Percentiles rank a stretch among this genome's conserved stretches.
phyloP scores from a whole-genome alignment of 2,888 invertebrate species.

The Meloe dianella region DNA sequence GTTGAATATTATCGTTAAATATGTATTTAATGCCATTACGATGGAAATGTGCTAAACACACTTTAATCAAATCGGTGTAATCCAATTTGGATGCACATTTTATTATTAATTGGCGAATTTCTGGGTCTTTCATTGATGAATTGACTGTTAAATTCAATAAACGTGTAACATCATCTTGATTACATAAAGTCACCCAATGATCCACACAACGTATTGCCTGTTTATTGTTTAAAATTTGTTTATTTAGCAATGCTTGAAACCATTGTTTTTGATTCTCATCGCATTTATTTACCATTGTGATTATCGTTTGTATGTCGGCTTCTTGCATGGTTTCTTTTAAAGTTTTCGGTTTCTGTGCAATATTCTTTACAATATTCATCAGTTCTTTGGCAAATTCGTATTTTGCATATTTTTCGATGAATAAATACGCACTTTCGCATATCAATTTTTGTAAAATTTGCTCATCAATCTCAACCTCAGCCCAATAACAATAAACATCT shows the following conservation, averaged over 20 bases:
- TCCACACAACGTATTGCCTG: constrained; percentile 46
- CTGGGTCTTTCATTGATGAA: constrained; percentile 32
- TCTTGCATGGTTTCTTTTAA: constrained; percentile 48
- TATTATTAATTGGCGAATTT: constrained; percentile 43
- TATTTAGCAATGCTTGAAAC: constrained; percentile 52
- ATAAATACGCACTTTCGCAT: constrained; percentile 48
- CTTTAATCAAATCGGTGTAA: constrained; percentile 39
- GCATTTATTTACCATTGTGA: constrained; percentile 47
- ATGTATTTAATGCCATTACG: constrained; percentile 42
- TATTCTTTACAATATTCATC: constrained; percentile 45
- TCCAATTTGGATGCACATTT: constrained; percentile 49
- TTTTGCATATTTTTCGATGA: constrained; percentile 50
- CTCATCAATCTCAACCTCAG: constrained; percentile 49
- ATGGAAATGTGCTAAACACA: constrained; percentile 46
- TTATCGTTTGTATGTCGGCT: constrained; percentile 48
- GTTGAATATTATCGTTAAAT: constrained; percentile 39
- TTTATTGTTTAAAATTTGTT: constrained; percentile 45
- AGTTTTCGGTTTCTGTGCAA: constrained; percentile 53
- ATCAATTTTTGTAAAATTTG: constrained; percentile 50
- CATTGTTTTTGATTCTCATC: constrained; percentile 50
- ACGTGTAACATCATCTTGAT: constrained; percentile 44
- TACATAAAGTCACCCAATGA: constrained; percentile 49
- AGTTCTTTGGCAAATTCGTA: constrained; percentile 47
- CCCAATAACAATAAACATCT: constrained; percentile 53
- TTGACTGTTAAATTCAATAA: constrained; percentile 40